A percentile compares a stretch with the other conserved stretches of the same genome.
Conservation (phyloP, 2,888 invertebrate genomes). For the Heteromurus nitidus region DNA sequence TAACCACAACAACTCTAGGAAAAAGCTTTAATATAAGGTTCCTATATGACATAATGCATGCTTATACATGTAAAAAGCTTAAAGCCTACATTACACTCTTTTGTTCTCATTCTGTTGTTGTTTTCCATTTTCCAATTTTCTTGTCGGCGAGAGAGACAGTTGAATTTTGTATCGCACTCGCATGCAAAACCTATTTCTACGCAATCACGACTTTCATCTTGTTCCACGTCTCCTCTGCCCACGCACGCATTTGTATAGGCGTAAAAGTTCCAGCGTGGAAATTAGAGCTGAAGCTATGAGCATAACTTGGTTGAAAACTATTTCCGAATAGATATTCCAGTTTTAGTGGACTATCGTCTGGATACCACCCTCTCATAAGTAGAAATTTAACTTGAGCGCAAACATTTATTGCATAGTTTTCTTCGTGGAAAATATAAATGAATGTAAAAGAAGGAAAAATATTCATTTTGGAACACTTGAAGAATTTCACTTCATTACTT, state of each 20-base stretch:
- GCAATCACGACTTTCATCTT: neutral
- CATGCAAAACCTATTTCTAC: neutral
- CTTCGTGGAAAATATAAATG: conserved; percentile 23
- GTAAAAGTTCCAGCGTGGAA: neutral
- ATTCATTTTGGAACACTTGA: conserved; percentile 65
- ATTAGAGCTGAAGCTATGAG: too few relatives aligned
- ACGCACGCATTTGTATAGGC: neutral
- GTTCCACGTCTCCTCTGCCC: neutral
- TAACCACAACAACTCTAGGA: too few relatives aligned
- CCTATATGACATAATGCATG: too few relatives aligned
- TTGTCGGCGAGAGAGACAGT: too few relatives aligned
- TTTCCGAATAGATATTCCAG: conserved; percentile 10
- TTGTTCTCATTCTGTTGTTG: too few relatives aligned
- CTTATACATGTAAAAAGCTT: too few relatives aligned
- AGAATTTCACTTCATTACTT: conserved; percentile 69
- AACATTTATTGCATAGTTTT: conserved; percentile 42
- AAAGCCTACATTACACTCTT: too few relatives aligned
- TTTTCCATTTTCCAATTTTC: too few relatives aligned
- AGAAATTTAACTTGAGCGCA: conserved; percentile 11
- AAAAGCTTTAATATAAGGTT: too few relatives aligned
- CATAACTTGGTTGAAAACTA: conserved; percentile 18
- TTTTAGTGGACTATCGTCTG: too few relatives aligned
- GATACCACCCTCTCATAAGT: neutral
- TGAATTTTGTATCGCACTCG: neutral
- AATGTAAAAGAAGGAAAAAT: conserved; percentile 39